A percentile compares a stretch with the other conserved stretches of the same genome.
Conservation (phyloP, 2,888 invertebrate species). For the Pyralis farinalis region DNA sequence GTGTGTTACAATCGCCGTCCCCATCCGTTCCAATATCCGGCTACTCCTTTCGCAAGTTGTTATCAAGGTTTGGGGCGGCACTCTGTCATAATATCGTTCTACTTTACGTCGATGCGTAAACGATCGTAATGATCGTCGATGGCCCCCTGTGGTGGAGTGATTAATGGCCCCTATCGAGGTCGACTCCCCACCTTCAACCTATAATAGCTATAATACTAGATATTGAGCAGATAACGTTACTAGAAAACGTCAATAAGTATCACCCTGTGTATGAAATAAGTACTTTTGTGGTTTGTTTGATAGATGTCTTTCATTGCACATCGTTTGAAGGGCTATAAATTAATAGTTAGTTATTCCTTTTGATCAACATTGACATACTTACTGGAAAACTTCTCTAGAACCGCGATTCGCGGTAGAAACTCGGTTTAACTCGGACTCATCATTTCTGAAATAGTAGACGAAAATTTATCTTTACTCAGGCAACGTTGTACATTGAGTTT, state of each 20-base stretch:
- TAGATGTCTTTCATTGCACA: too few relatives aligned
- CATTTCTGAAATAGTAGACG: too few relatives aligned
- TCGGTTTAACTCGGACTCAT: too few relatives aligned
- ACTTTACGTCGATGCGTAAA: slow-evolving; percentile 22
- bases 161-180: slow-evolving; percentile 36
- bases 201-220: slow-evolving; percentile 19
- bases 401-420: too few relatives aligned
- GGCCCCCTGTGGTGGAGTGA: slow-evolving; percentile 32
- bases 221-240: neutral
- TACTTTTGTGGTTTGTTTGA: too few relatives aligned
- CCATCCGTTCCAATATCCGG: neutral
- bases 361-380: too few relatives aligned
- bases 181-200: slow-evolving; percentile 29
- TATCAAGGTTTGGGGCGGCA: slow-evolving; percentile 2
- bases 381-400: too few relatives aligned
- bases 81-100: slow-evolving; percentile 15
- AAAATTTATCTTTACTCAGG: too few relatives aligned
- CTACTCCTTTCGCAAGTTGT: slow-evolving; percentile 3
- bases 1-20: neutral
- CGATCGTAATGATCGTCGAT: slow-evolving; percentile 21
- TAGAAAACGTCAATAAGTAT: slow-evolving; percentile 8
- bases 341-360: too few relatives aligned
- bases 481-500: too few relatives aligned
- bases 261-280: too few relatives aligned
- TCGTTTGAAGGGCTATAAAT: too few relatives aligned